Percentiles rank a stretch among this genome's conserved stretches.
phyloP scores from a whole-genome alignment of 2,888 invertebrate species.

The Dromius quadrimaculatus region DNA sequence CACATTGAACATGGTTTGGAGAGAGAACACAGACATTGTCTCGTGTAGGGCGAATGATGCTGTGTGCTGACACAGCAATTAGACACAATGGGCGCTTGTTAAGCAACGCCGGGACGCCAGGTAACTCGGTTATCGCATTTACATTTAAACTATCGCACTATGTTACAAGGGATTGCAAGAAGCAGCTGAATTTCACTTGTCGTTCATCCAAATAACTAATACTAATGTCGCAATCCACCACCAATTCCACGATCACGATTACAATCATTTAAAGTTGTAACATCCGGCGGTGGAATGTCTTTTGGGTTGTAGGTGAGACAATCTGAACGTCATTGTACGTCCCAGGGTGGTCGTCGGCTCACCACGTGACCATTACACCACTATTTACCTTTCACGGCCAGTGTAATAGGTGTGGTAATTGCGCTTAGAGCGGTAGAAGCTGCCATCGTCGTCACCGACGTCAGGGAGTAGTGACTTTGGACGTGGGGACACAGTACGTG shows the following conservation, averaged over 20 bases:
- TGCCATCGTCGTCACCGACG: conserved; percentile 62
- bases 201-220: background rate
- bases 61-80: conserved; percentile 49
- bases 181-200: too few relatives aligned
- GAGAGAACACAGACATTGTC: background rate
- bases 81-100: conserved; percentile 49
- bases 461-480: conserved; percentile 28
- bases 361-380: conserved; percentile 65
- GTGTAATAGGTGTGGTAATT: conserved; percentile 61
- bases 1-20: background rate
- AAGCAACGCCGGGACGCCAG: conserved; percentile 40
- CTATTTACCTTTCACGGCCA: conserved; percentile 57
- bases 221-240: background rate
- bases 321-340: conserved; percentile 54
- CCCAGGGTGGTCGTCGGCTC: conserved; percentile 62
- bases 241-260: background rate
- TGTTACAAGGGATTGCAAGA: too few relatives aligned
- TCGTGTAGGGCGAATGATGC: conserved; percentile 1
- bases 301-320: conserved; percentile 27
- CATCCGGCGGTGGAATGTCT: background rate
- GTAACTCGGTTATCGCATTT: conserved; percentile 40
- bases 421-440: conserved; percentile 58
- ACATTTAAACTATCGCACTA: conserved; percentile 23
- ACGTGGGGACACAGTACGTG: conserved; percentile 4
- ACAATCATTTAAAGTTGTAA: background rate